phyloP scores from a whole-genome alignment of 1,140 invertebrate genomes.

The Drosophila bocki region DNA sequence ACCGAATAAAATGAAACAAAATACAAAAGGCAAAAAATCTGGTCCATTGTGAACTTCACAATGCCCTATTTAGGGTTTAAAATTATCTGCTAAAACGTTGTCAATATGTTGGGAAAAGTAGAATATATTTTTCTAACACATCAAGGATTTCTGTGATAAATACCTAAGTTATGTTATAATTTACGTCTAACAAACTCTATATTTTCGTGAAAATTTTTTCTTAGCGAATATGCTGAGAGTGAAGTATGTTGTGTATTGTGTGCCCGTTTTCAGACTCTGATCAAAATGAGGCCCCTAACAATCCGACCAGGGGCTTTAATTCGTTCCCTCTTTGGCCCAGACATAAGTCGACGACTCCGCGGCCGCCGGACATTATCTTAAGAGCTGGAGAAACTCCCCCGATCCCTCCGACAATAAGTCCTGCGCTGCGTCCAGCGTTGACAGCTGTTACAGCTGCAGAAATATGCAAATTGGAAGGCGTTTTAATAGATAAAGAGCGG shows the following conservation, averaged over 20 bases:
- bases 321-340: conserved; percentile 46
- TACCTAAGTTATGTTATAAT: neutral
- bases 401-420: conserved; percentile 70
- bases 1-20: conserved; percentile 52
- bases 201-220: neutral
- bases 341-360: conserved; percentile 40
- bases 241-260: conserved; percentile 1
- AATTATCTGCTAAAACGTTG: too few relatives aligned
- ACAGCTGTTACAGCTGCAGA: conserved; percentile 82
- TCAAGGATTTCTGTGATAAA: neutral
- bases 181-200: too few relatives aligned
- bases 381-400: conserved; percentile 42
- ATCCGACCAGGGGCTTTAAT: conserved; percentile 57
- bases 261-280: neutral
- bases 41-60: conserved; percentile 4
- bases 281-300: conserved; percentile 11
- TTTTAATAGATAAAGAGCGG: conserved; percentile 82
- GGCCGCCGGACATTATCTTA: conserved; percentile 67
- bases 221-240: neutral
- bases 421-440: conserved; percentile 67
- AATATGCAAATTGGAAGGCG: conserved; percentile 83
- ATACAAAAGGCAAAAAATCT: neutral
- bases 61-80: conserved; percentile 25
- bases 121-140: neutral
- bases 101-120: neutral